These are phyloP conservation scores for Cirrhinus mrigala DNA, from an alignment of 2,797 vertebrate species.

Conservation along the genomic window DNA sequence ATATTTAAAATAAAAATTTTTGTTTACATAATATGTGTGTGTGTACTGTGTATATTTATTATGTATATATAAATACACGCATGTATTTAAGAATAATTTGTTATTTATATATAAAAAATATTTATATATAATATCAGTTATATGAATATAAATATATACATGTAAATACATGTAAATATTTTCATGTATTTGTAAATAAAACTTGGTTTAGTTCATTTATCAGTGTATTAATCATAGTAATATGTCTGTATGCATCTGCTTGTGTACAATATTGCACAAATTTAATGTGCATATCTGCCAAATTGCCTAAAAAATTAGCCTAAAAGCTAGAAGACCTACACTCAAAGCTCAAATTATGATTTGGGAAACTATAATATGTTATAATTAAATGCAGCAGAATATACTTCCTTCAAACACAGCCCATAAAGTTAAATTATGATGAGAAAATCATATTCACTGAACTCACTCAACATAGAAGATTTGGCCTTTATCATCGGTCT, in stretches of 20 bases:
- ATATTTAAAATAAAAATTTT: too few relatives aligned
- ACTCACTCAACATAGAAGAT: conserved; percentile 97
- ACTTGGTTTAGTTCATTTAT: neutral
- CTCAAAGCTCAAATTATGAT: neutral
- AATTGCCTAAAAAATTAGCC: too few relatives aligned
- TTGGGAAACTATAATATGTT: neutral
- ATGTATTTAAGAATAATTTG: too few relatives aligned
- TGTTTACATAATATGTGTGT: too few relatives aligned
- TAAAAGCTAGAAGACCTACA: neutral
- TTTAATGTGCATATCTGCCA: neutral
- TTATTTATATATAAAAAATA: too few relatives aligned
- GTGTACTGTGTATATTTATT: too few relatives aligned
- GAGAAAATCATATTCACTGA: neutral
- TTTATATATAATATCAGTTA: too few relatives aligned
- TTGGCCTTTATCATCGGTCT: conserved; percentile 92
- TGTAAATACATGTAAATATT: too few relatives aligned
- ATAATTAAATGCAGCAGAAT: neutral
- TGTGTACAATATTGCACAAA: neutral
- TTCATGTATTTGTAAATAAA: too few relatives aligned
- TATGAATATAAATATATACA: too few relatives aligned
- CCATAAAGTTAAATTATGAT: neutral
- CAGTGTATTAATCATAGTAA: neutral
- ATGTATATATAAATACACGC: too few relatives aligned
- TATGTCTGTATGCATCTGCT: neutral
- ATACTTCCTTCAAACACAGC: neutral